Base-by-base conservation (phyloP, 2,888 invertebrate species). In the Polymixis flavicincta region DNA sequence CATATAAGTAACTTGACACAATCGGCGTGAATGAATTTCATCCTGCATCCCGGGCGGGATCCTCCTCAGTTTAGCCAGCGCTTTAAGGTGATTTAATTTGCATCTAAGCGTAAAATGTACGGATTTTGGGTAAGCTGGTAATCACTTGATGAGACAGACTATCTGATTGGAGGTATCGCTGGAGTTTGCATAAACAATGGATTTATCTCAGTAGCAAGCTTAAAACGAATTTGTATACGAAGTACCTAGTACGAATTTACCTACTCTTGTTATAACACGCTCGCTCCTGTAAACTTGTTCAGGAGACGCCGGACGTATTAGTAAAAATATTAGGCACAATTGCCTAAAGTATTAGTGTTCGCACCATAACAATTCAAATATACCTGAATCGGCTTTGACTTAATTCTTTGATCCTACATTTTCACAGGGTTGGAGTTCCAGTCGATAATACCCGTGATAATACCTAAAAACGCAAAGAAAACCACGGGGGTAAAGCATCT, bases 81-180 rank as follows among this genome's bases (percentile, higher is more conserved):
- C 66, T 54, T 37, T 52, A 66, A 11, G 78, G 76, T 76, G 70
- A 76, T 76, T 76, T 76, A 78, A 76, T 76, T 76, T 76, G 78
- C 76, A 76, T 76, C 59, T 8, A 37, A 82, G 87, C 83, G 87
- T 87, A 85, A 88, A 86, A 89, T 88, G 87, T 75, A 74, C 71
- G 82, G 87, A 83, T 85, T 83, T 87, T 72, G 67, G 75, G 70
- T 84, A 85, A 85, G 82, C 81, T 69, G 76, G 55, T 81, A 84
- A 82, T 83, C 67, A 32, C 71, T 63, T 74, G 70, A 68, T 76
- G 68, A 84, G 70, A 72, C 65, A 65, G 76, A 80, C 74, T 80
- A 83, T 79, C 80, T 80, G 83, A 80, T 82, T 55, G 77, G 48
- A 69, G 63, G 59, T 63, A 67, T 72, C 45, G 71, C 57, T 42